phyloP scores from a whole-genome alignment of 2,797 vertebrate genomes.

The Pseudopleuronectes americanus region DNA sequence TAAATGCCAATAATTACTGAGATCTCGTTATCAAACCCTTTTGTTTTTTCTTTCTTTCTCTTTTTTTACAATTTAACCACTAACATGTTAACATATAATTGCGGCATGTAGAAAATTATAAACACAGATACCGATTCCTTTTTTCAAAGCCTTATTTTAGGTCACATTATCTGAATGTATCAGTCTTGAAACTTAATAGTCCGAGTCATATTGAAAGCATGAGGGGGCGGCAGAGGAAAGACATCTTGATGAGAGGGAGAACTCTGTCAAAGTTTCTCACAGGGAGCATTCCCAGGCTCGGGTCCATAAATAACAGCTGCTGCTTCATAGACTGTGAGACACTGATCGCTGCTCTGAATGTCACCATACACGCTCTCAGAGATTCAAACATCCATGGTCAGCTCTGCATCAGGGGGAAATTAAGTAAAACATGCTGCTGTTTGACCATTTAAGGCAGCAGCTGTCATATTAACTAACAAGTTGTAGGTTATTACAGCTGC shows the following conservation, averaged over 20 bases:
- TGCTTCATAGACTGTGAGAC: slow-evolving; percentile 34
- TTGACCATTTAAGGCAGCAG: slow-evolving; percentile 40
- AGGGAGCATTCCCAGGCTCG: slow-evolving; percentile 44
- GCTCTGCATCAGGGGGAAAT: slow-evolving; percentile 13
- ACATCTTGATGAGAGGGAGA: slow-evolving; percentile 11
- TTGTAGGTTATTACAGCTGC: neutral
- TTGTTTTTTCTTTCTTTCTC: too few species aligned
- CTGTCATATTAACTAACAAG: slow-evolving; percentile 6
- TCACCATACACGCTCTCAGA: slow-evolving; percentile 33
- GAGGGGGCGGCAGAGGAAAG: slow-evolving; percentile 1
- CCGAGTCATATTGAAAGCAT: slow-evolving; percentile 15
- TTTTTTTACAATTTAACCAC: too few species aligned
- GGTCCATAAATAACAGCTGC: slow-evolving; percentile 63
- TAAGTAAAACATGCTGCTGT: slow-evolving; percentile 13
- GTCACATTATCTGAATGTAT: too few species aligned
- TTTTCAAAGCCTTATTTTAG: too few species aligned
- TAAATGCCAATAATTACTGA: too few species aligned
- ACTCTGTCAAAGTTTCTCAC: slow-evolving; percentile 33
- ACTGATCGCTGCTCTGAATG: slow-evolving; percentile 27
- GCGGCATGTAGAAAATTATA: too few species aligned
- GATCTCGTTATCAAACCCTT: too few species aligned
- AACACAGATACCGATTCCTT: too few species aligned
- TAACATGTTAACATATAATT: too few species aligned
- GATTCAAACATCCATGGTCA: slow-evolving; percentile 14
- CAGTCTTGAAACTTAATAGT: neutral